A percentile compares a stretch with the other conserved stretches of the same genome.
Evolutionary conservation across 2,797 vertebrate species (phyloP).

Genomic region (Pygocentrus nattereri): DNA sequence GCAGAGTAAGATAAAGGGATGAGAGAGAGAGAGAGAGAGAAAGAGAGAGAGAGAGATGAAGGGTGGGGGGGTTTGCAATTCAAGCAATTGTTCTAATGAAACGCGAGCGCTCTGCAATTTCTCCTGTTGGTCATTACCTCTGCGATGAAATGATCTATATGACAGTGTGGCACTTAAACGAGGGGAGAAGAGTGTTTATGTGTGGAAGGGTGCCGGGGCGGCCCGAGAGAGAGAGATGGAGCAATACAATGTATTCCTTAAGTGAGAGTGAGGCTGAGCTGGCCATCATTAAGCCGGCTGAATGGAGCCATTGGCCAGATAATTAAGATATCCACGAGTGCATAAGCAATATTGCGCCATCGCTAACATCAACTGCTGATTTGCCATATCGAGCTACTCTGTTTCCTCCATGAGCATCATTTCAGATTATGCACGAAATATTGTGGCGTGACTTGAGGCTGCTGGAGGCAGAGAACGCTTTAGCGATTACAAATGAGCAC

Average conservation of each 20-base stretch:
- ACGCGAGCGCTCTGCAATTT: slow-evolving; percentile 70
- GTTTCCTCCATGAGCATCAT: slow-evolving; percentile 67
- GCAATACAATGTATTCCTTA: slow-evolving; percentile 83
- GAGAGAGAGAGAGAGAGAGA: slow-evolving; percentile 31
- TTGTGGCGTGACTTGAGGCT: slow-evolving; percentile 76
- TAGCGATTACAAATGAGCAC: background rate
- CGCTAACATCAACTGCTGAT: slow-evolving; percentile 76
- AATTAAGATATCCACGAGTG: slow-evolving; percentile 85
- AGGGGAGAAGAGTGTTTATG: slow-evolving; percentile 71
- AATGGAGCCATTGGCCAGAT: slow-evolving; percentile 77
- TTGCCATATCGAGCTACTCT: slow-evolving; percentile 68
- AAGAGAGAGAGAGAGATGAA: slow-evolving; percentile 9
- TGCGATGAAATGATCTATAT: slow-evolving; percentile 77
- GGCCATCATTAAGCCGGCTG: slow-evolving; percentile 79
- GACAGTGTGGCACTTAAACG: slow-evolving; percentile 69
- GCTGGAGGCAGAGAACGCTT: slow-evolving; percentile 66
- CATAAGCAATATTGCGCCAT: slow-evolving; percentile 81
- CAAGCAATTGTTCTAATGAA: slow-evolving; percentile 80
- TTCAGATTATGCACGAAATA: slow-evolving; percentile 77
- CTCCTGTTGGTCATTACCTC: slow-evolving; percentile 77
- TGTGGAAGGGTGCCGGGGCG: slow-evolving; percentile 70
- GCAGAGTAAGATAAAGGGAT: slow-evolving; percentile 67
- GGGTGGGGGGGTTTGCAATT: slow-evolving; percentile 70
- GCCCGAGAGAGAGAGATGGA: slow-evolving; percentile 71
- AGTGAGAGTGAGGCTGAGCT: slow-evolving; percentile 80